Conservation (phyloP, 2,888 invertebrate genomes). For the Tillus elongatus region DNA sequence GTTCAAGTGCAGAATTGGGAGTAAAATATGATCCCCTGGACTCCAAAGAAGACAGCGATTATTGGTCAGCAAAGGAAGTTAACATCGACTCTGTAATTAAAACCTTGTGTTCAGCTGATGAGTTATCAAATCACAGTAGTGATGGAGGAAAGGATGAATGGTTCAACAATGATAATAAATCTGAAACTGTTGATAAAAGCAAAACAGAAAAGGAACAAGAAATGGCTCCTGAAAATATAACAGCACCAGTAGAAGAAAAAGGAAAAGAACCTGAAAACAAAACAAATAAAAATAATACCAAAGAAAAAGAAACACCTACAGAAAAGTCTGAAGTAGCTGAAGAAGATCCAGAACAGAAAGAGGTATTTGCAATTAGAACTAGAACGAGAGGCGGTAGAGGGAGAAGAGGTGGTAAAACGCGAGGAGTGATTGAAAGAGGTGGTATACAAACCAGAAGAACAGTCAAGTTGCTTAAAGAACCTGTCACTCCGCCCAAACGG, state of each 20-base stretch:
- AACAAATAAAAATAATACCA: constrained; percentile 9
- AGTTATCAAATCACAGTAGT: constrained; percentile 38
- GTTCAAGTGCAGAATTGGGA: constrained; percentile 35
- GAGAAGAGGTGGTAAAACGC: constrained; percentile 36
- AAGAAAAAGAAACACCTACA: constrained; percentile 17
- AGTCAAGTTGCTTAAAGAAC: constrained; percentile 30
- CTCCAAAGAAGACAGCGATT: constrained; percentile 62
- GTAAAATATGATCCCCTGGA: constrained; percentile 45
- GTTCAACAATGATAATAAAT: constrained; percentile 20
- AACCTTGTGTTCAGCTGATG: constrained; percentile 51
- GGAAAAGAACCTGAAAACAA: constrained; percentile 11
- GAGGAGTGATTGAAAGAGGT: constrained; percentile 34
- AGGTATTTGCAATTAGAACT: constrained; percentile 10
- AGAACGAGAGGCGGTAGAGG: constrained; percentile 13
- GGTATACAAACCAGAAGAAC: constrained; percentile 51
- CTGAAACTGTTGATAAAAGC: constrained; percentile 17
- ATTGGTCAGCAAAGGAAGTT: constrained; percentile 70
- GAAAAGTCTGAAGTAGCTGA: constrained; percentile 6
- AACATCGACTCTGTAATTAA: constrained; percentile 77
- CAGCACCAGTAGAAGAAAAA: constrained; percentile 1
- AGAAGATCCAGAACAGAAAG: constrained; percentile 13
- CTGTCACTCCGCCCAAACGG: constrained; percentile 33
- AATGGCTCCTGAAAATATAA: not conserved
- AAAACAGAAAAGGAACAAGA: constrained; percentile 9
- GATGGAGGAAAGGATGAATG: constrained; percentile 34